Conservation (phyloP, 2,888 invertebrate genomes). For the Cyclophora punctaria region DNA sequence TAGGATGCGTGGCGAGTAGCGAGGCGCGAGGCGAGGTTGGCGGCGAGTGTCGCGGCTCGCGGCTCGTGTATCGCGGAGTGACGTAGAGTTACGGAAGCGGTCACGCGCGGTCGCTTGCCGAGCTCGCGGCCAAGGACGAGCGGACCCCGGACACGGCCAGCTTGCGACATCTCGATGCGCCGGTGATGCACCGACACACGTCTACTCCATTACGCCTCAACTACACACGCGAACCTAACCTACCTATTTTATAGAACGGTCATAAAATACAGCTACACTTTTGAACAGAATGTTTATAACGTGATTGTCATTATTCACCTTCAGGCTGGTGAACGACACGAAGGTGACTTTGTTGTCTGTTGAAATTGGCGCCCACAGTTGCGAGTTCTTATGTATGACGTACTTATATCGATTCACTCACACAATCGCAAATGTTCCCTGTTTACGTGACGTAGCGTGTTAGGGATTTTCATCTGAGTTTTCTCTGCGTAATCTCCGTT, state of each 20-base stretch:
- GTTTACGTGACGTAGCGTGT: slow-evolving; percentile 6
- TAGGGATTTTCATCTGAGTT: slow-evolving; percentile 14
- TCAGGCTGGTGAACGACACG: slow-evolving; percentile 35
- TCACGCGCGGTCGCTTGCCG: slow-evolving; percentile 49
- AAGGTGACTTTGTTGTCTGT: slow-evolving; percentile 44
- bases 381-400: slow-evolving; percentile 33
- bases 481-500: slow-evolving; percentile 10
- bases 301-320: slow-evolving; percentile 39
- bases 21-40: slow-evolving; percentile 5
- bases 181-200: slow-evolving; percentile 18
- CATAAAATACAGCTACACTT: slow-evolving; percentile 12
- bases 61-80: slow-evolving; percentile 14
- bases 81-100: slow-evolving; percentile 56
- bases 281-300: slow-evolving; percentile 19
- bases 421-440: slow-evolving; percentile 3
- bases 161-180: slow-evolving; percentile 41
- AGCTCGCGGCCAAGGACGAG: slow-evolving; percentile 50
- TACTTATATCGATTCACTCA: slow-evolving; percentile 24
- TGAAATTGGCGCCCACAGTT: slow-evolving; percentile 45
- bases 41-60: slow-evolving; percentile 21
- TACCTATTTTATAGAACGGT: slow-evolving; percentile 6
- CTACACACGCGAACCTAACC: slow-evolving; percentile 7
- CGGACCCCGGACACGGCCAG: slow-evolving; percentile 39
- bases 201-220: neutral
- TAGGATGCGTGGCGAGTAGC: slow-evolving; percentile 26